Evolutionary conservation across 2,797 vertebrate species (phyloP).

Genomic region (Gymnocypris eckloni): DNA sequence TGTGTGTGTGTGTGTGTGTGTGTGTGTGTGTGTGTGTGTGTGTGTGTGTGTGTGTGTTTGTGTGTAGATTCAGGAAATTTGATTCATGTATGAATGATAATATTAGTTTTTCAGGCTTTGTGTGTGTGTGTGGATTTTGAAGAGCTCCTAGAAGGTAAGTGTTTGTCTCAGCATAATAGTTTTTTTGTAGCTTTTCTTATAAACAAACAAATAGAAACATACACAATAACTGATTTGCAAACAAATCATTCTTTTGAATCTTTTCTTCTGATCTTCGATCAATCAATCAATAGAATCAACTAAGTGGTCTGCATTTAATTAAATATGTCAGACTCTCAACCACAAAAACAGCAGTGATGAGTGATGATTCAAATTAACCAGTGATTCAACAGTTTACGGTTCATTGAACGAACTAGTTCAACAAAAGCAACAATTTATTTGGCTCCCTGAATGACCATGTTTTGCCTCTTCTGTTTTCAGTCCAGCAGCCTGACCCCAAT

Average conservation of each 20-base stretch:
- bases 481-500: conserved; percentile 98
- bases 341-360: neutral
- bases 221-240: neutral
- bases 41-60: conserved; percentile 22
- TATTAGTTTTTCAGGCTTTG: too few species aligned
- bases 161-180: neutral
- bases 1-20: too few species aligned
- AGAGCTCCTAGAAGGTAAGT: conserved; percentile 93
- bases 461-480: conserved; percentile 70
- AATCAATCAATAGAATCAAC: neutral
- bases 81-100: neutral
- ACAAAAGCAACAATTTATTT: neutral
- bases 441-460: neutral
- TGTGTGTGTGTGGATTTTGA: too few species aligned
- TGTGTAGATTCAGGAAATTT: conserved; percentile 1
- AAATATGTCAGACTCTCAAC: neutral
- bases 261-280: neutral
- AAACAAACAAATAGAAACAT: neutral
- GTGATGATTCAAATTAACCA: neutral
- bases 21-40: neutral
- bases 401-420: neutral
- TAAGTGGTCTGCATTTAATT: neutral
- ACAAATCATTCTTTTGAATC: neutral
- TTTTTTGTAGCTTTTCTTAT: neutral
- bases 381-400: neutral